A percentile compares a stretch with the other conserved stretches of the same genome.
Conservation (phyloP, 2,888 invertebrate genomes). For the Habroteleia sp. region DNA sequence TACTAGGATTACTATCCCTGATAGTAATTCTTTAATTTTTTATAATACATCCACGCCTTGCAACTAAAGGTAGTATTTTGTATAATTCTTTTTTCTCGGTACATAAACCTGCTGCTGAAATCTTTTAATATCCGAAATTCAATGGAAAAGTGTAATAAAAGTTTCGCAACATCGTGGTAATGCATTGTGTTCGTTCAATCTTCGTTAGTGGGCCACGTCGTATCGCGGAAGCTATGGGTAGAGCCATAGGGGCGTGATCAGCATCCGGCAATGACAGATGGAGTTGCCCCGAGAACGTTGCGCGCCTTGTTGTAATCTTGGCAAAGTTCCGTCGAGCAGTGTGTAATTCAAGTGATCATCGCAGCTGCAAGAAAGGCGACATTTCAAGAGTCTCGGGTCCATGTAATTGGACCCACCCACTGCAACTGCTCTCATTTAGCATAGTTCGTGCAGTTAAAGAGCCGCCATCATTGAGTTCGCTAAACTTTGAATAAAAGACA, state of each 20-base stretch:
- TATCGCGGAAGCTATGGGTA: slow-evolving; percentile 34
- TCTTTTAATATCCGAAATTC: too few relatives aligned
- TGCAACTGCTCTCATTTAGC: slow-evolving; percentile 4
- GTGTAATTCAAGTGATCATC: slow-evolving; percentile 51
- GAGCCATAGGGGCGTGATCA: slow-evolving; percentile 65
- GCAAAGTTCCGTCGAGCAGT: slow-evolving; percentile 35
- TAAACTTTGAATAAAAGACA: slow-evolving; percentile 10
- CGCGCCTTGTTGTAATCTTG: slow-evolving; percentile 58
- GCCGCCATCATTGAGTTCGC: too few relatives aligned
- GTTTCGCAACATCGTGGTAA: neutral
- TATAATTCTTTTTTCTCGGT: neutral
- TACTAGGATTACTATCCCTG: too few relatives aligned
- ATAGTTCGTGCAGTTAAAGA: too few relatives aligned
- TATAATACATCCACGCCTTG: too few relatives aligned
- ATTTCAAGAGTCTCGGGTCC: slow-evolving; percentile 5
- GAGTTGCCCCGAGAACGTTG: slow-evolving; percentile 49
- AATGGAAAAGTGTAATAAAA: slow-evolving; percentile 3
- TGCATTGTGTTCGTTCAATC: slow-evolving; percentile 32
- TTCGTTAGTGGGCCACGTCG: slow-evolving; percentile 42
- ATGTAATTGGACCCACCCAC: slow-evolving; percentile 44
- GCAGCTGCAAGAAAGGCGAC: slow-evolving; percentile 35
- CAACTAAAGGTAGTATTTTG: too few relatives aligned
- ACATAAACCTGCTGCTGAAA: too few relatives aligned
- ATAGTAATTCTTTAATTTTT: too few relatives aligned
- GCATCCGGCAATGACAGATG: slow-evolving; percentile 69